These are phyloP conservation scores for Coelopa pilipes DNA, from an alignment of 2,888 invertebrate genomes.

Conservation along the genomic window DNA sequence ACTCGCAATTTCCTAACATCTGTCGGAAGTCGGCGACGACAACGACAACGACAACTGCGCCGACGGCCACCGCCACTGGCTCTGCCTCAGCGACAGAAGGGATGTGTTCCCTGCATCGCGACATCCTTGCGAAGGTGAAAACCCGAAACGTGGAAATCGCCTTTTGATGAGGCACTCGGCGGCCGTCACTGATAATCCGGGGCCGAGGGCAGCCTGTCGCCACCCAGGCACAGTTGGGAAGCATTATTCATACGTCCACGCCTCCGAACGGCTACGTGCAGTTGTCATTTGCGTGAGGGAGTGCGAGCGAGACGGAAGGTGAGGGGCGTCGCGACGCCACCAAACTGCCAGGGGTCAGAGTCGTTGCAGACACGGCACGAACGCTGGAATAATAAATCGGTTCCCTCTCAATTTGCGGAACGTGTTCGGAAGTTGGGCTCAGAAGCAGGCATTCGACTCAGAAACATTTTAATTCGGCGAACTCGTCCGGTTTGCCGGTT, in stretches of 20 bases:
- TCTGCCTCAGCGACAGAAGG: neutral
- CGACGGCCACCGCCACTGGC: neutral
- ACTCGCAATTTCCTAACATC: constrained; percentile 28
- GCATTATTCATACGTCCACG: constrained; percentile 5
- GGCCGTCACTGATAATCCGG: constrained; percentile 13
- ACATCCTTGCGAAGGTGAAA: neutral
- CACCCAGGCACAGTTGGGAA: neutral
- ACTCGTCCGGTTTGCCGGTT: too few species aligned
- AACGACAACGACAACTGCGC: neutral
- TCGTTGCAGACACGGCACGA: constrained; percentile 17
- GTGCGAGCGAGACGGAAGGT: too few species aligned
- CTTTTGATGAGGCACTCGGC: constrained; percentile 26
- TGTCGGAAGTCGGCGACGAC: constrained; percentile 26
- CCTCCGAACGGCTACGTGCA: neutral
- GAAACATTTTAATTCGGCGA: too few species aligned
- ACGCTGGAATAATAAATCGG: too few species aligned
- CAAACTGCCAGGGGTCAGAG: constrained; percentile 38
- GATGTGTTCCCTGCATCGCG: neutral
- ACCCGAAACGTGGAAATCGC: constrained; percentile 27
- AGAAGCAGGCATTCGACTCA: too few species aligned
- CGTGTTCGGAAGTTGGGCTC: too few species aligned
- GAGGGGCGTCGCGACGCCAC: constrained; percentile 41
- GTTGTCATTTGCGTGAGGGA: constrained; percentile 30
- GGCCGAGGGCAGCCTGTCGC: neutral
- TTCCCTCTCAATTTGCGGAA: too few species aligned